Percentiles rank a stretch among this genome's conserved stretches.
These are phyloP conservation scores for Tenthredo amoena DNA, from an alignment of 2,888 invertebrate genomes.

Conservation along the genomic window DNA sequence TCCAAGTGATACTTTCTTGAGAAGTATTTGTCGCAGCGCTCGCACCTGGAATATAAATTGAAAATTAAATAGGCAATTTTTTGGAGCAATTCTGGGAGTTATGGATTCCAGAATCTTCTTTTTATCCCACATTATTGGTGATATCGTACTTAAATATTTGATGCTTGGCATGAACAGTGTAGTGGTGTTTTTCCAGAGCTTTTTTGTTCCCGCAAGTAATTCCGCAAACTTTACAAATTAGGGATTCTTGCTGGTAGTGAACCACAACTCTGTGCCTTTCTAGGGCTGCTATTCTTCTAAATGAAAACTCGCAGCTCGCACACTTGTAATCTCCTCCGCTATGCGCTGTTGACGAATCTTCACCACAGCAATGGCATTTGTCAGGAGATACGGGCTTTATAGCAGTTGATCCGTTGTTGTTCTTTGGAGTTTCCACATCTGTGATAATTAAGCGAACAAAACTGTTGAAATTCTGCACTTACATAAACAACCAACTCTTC, in stretches of 20 bases:
- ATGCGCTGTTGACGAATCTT: constrained; percentile 81
- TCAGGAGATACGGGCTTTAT: constrained; percentile 72
- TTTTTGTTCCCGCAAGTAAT: constrained; percentile 84
- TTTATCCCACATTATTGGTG: neutral
- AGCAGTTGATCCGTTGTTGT: constrained; percentile 66
- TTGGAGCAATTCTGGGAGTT: neutral
- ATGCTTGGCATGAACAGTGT: constrained; percentile 79
- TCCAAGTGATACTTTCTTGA: constrained; percentile 80
- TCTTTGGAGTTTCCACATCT: constrained; percentile 60
- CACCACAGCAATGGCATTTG: constrained; percentile 82
- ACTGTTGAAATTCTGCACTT: neutral
- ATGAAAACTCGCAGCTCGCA: constrained; percentile 85
- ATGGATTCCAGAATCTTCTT: neutral
- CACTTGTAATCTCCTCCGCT: constrained; percentile 81
- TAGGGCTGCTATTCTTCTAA: constrained; percentile 84
- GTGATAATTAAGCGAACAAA: constrained; percentile 11
- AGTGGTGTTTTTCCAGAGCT: constrained; percentile 84
- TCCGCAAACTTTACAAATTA: constrained; percentile 84
- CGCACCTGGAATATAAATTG: constrained; percentile 70
- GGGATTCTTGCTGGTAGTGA: constrained; percentile 84
- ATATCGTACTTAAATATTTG: constrained; percentile 74
- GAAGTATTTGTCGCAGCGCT: constrained; percentile 79
- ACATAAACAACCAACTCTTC: too few relatives aligned
- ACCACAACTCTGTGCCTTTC: constrained; percentile 85
- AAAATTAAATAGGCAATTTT: neutral